A percentile compares a stretch with the other conserved stretches of the same genome.
Conservation (phyloP, 2,113 vertebrate genomes). For the Dromiciops gliroides region DNA sequence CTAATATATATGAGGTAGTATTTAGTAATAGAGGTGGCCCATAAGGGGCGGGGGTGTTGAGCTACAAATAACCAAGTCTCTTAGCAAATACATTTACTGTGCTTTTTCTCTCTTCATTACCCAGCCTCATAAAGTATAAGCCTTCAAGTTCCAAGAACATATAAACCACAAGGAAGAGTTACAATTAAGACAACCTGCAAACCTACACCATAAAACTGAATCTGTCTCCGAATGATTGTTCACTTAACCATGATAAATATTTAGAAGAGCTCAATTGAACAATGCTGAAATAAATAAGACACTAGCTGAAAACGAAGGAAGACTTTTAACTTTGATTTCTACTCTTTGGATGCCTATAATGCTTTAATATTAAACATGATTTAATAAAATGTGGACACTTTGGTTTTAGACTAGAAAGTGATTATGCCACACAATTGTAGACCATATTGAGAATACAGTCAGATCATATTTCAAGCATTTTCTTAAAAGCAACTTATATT, state of each 20-base stretch:
- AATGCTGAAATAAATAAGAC: not conserved
- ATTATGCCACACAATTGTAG: not conserved
- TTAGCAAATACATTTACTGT: conserved; percentile 76
- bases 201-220: conserved; percentile 51
- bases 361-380: not conserved
- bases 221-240: conserved; percentile 62
- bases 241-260: conserved; percentile 59
- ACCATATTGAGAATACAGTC: not conserved
- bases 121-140: conserved; percentile 68
- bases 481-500: not conserved
- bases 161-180: conserved; percentile 66
- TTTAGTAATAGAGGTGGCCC: conserved; percentile 53
- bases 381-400: not conserved
- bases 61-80: conserved; percentile 69
- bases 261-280: conserved; percentile 40
- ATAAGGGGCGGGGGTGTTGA: conserved; percentile 52
- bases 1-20: not conserved
- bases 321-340: not conserved
- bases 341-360: not conserved
- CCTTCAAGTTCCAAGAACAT: conserved; percentile 69
- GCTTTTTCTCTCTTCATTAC: conserved; percentile 74
- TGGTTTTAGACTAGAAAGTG: not conserved
- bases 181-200: conserved; percentile 65
- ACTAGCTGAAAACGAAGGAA: not conserved
- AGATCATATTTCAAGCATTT: not conserved